Conservation (phyloP, 2,888 invertebrate species). For the Phlogophora meticulosa region DNA sequence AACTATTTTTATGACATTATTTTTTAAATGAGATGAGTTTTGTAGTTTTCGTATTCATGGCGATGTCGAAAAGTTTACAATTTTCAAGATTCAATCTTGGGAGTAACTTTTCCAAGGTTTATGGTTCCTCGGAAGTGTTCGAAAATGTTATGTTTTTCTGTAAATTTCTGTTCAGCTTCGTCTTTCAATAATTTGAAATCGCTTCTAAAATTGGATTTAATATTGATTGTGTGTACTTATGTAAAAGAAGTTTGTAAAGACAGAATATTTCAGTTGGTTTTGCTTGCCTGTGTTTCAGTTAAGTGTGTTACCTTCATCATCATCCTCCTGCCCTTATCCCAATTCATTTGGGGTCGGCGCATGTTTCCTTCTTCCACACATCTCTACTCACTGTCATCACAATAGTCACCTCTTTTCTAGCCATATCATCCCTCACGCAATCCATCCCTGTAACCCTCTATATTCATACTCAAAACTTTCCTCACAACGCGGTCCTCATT, state of each 20-base stretch:
- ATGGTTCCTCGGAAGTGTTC: conserved; percentile 13
- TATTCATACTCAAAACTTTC: too few species aligned
- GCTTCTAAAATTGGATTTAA: conserved; percentile 9
- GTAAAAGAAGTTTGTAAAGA: not conserved
- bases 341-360: too few species aligned
- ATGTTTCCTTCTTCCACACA: too few species aligned
- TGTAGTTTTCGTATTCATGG: conserved; percentile 75
- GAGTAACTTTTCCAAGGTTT: conserved; percentile 32
- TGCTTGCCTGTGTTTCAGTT: too few species aligned
- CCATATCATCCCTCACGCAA: too few species aligned
- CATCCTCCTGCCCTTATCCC: too few species aligned
- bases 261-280: not conserved
- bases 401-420: too few species aligned
- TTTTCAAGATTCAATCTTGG: conserved; percentile 64
- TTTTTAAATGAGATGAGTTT: conserved; percentile 81
- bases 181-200: conserved; percentile 26
- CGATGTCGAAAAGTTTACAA: conserved; percentile 69
- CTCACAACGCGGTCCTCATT: too few species aligned
- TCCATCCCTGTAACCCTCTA: too few species aligned
- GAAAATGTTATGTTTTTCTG: conserved; percentile 21
- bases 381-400: too few species aligned
- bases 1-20: conserved; percentile 86
- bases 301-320: too few species aligned
- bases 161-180: conserved; percentile 2
- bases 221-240: not conserved